Conservation (phyloP, 2,797 vertebrate species). For the Platyrinchus mystaceus region DNA sequence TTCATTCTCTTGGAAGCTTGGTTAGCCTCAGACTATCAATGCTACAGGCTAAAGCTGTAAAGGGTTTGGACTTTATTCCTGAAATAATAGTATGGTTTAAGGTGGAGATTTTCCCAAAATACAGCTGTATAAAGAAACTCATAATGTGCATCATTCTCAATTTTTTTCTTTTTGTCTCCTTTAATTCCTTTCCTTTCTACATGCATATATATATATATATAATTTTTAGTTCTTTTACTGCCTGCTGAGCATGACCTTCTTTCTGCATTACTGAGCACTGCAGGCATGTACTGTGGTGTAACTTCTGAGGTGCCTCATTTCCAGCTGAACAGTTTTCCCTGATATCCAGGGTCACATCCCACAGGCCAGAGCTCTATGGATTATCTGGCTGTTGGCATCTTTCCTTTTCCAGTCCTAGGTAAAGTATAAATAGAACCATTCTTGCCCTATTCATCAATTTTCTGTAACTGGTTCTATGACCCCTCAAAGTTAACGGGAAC, state of each 20-base stretch:
- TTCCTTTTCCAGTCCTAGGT: neutral
- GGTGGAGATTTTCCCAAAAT: neutral
- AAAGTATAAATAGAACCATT: neutral
- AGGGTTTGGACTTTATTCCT: neutral
- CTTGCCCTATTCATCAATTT: neutral
- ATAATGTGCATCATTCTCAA: fast-evolving
- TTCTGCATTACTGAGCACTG: neutral
- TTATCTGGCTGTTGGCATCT: neutral
- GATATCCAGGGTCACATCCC: neutral
- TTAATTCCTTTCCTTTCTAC: neutral
- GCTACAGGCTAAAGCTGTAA: neutral
- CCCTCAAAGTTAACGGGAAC: neutral
- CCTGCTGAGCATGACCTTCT: neutral
- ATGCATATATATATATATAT: fast-evolving
- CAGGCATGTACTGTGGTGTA: too few relatives aligned
- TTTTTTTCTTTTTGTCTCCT: neutral
- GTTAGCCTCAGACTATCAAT: neutral
- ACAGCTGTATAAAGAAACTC: neutral
- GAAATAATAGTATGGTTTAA: neutral
- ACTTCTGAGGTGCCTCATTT: neutral
- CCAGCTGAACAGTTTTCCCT: neutral
- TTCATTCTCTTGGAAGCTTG: conserved; percentile 21
- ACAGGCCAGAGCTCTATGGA: fast-evolving
- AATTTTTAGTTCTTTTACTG: neutral
- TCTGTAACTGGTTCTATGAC: neutral